These are phyloP conservation scores for Rallus crepitans DNA, from an alignment of 2,797 vertebrate genomes.

Conservation along the genomic window DNA sequence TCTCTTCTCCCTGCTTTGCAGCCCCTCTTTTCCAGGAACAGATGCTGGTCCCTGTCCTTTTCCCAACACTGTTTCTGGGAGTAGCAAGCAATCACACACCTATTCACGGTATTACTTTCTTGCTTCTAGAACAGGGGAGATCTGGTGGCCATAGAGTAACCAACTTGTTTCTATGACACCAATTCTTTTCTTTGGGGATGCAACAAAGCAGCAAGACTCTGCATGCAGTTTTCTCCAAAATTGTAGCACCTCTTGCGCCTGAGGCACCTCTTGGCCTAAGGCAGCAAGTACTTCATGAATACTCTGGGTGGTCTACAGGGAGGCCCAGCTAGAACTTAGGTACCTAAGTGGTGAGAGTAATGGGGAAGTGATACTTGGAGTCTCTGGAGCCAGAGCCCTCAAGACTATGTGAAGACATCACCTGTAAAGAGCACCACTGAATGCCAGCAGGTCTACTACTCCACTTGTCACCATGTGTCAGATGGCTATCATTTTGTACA, in stretches of 20 bases:
- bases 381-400: neutral
- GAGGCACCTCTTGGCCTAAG: neutral
- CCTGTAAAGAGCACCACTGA: neutral
- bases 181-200: neutral
- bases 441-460: neutral
- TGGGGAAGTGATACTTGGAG: neutral
- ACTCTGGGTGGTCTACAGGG: neutral
- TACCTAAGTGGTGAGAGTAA: rapidly evolving
- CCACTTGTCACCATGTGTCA: neutral
- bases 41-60: neutral
- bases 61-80: neutral
- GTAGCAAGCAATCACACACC: neutral
- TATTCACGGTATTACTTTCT: neutral
- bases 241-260: rapidly evolving
- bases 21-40: neutral
- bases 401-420: neutral
- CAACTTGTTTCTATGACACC: neutral
- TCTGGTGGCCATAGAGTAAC: neutral
- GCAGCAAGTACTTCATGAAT: neutral
- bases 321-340: neutral
- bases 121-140: neutral
- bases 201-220: too few relatives aligned
- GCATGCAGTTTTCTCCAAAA: neutral
- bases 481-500: neutral
- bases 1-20: neutral